These are phyloP conservation scores for Samia ricini DNA, from an alignment of 1,140 invertebrate genomes.

Conservation along the genomic window DNA sequence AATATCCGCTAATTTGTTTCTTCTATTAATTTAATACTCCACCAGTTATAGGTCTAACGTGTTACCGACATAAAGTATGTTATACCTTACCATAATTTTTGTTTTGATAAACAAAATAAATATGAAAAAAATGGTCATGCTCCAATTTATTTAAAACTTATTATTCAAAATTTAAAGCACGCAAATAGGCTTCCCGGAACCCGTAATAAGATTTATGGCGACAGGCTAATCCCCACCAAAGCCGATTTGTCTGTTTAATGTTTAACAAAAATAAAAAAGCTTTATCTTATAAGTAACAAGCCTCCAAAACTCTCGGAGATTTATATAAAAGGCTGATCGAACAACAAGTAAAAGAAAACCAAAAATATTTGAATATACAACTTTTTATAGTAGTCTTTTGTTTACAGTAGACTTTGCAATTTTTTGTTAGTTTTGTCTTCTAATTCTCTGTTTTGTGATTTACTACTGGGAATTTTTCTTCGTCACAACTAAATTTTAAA, in stretches of 20 bases:
- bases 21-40: no score
- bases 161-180: slow-evolving; percentile 25
- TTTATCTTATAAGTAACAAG: slow-evolving; percentile 22
- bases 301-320: background rate
- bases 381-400: background rate
- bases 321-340: background rate
- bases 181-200: slow-evolving; percentile 30
- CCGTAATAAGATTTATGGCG: slow-evolving; percentile 37
- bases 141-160: background rate
- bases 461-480: no score
- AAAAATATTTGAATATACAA: background rate
- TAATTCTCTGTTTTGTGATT: no score
- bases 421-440: no score
- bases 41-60: no score
- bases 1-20: no score
- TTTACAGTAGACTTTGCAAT: no score
- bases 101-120: no score
- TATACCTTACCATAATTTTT: no score
- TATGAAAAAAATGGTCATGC: no score
- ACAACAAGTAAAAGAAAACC: background rate
- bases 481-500: no score
- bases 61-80: no score
- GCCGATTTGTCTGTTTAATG: slow-evolving; percentile 40
- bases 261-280: slow-evolving; percentile 37
- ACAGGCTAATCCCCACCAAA: slow-evolving; percentile 37